Conservation (phyloP, 2,888 invertebrate genomes). For the Epistrophella euchroma region DNA sequence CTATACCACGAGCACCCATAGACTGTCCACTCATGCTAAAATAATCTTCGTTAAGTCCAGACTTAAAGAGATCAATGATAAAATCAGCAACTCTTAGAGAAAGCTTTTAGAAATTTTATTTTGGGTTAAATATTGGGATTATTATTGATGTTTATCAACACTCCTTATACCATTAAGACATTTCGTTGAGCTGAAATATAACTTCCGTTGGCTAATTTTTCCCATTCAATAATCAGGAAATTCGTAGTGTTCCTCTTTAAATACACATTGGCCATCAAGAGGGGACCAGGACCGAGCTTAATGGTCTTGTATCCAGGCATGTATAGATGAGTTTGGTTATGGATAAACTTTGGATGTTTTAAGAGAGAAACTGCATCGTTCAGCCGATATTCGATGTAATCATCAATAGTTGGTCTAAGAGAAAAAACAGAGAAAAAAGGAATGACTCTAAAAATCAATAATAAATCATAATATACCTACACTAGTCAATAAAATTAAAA, state of each 20-base stretch:
- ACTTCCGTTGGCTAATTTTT: neutral
- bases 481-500: no score
- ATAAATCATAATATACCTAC: no score
- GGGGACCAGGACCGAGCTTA: neutral
- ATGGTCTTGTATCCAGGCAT: neutral
- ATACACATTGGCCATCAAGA: neutral
- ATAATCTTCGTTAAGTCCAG: constrained; percentile 80
- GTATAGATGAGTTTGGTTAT: neutral
- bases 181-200: neutral
- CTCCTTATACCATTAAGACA: neutral
- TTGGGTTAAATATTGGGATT: no score
- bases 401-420: neutral
- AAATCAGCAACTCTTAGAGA: constrained; percentile 78
- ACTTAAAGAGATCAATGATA: constrained; percentile 79
- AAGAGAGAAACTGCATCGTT: neutral
- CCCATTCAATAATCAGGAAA: neutral
- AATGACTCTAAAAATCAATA: no score
- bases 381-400: neutral
- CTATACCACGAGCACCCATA: constrained; percentile 82
- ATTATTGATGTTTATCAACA: no score
- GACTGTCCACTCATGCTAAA: constrained; percentile 82
- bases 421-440: neutral
- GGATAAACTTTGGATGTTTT: constrained; percentile 14
- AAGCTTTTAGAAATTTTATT: constrained; percentile 72
- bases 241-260: neutral